phyloP scores from a whole-genome alignment of 2,888 invertebrate species.

The Xestia c-nigrum region DNA sequence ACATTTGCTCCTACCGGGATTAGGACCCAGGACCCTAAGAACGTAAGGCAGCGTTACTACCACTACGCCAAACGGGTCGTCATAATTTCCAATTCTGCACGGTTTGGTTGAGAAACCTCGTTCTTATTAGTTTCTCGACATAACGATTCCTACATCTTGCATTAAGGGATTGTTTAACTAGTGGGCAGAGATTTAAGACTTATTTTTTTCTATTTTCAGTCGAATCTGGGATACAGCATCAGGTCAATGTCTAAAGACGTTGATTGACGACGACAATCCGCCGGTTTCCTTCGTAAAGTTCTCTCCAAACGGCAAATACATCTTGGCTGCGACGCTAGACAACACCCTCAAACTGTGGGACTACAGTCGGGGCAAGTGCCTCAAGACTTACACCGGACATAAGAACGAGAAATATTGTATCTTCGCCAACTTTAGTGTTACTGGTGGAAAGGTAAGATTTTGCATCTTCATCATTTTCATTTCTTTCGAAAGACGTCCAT shows the following conservation, averaged over 20 bases:
- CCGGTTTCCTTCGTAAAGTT: constrained; percentile 99
- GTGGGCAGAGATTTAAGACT: not conserved
- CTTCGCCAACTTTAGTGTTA: constrained; percentile 99
- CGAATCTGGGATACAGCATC: constrained; percentile 99
- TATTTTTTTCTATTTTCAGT: constrained; percentile 87
- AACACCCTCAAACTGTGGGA: constrained; percentile 99
- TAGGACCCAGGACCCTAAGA: no score
- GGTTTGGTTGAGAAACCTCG: not conserved
- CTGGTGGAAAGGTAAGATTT: constrained; percentile 97
- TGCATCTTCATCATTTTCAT: not conserved
- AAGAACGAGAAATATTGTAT: constrained; percentile 99
- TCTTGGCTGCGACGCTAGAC: constrained; percentile 99
- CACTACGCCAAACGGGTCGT: no score
- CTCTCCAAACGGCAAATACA: constrained; percentile 99
- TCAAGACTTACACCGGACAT: constrained; percentile 99
- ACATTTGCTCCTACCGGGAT: no score
- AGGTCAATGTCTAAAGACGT: constrained; percentile 99
- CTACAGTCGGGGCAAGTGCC: constrained; percentile 99
- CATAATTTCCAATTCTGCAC: not conserved
- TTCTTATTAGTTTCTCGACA: not conserved
- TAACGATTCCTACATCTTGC: not conserved
- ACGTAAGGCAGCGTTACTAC: no score
- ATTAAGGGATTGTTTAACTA: not conserved
- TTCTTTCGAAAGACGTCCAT: not conserved
- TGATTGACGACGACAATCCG: constrained; percentile 99